Evolutionary conservation across 2,113 vertebrate genomes (phyloP), one percentile per base, ranked within the genome.

Genomic region (Suncus etruscus): DNA sequence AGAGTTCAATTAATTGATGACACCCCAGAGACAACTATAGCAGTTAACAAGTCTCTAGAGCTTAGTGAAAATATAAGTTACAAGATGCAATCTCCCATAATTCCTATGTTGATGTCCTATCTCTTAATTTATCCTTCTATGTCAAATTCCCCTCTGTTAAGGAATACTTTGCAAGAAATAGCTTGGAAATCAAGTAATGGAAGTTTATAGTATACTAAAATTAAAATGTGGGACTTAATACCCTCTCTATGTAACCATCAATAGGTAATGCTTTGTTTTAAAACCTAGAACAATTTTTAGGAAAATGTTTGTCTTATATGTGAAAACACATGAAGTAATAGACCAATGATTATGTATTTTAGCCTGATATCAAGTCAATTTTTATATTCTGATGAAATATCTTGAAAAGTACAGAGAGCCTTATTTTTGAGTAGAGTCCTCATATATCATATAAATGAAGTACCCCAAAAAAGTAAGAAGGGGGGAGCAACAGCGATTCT

Each of bases 1-100:
- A 97, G 95, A 97, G 97, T 97, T 98, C 97, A 97, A 97, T 98
- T 97, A 98, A 98, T 98, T 98, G 97, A 98, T 97, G 97, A 97
- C 96, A 97, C 98, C 95, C 97, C 95, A 80, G 97, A 97, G 97
- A 95, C 95, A 97, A 93, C 91, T 95, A 96, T 95, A 97, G 96
- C 96, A 96, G 97, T 98, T 97, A 98, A 97, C 96, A 97, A 98
- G 96, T 97, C 97, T 97, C 96, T 97, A 96, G 97, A 96, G 97
- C 80, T 94, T 92, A 31, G 89, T 97, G 95, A 88, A 96, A 98
- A 97, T 98, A 98, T 92, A 98, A 97, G 96, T 95, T 96, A 74
- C n/a, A 95, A 74, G 83, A 92, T 78, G 48, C 27, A 20, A 47
- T 96, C 92, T 90, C 93, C 90, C 94, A 96, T 97, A 96, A 97